These are phyloP conservation scores for Glyphotaelius pellucidus DNA, from an alignment of 2,888 invertebrate genomes.

Conservation along the genomic window DNA sequence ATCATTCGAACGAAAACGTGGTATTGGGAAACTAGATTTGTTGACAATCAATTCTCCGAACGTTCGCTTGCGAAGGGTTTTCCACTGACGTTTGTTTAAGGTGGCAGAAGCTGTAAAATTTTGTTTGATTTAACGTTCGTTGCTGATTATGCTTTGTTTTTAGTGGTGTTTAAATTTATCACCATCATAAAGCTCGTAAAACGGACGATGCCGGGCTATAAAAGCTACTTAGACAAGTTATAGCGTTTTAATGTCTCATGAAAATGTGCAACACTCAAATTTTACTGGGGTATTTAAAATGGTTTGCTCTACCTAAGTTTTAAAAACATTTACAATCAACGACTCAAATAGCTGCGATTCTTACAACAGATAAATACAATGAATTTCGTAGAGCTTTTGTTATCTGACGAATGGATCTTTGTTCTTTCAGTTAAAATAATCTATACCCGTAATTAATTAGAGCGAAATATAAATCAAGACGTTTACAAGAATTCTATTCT, in stretches of 20 bases:
- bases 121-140: slow-evolving; percentile 44
- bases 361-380: background rate
- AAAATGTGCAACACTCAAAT: slow-evolving; percentile 35
- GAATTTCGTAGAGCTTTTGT: background rate
- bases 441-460: background rate
- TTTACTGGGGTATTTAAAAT: background rate
- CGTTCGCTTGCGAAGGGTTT: slow-evolving; percentile 59
- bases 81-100: slow-evolving; percentile 52
- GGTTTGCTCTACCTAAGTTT: background rate
- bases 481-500: background rate
- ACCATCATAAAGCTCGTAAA: slow-evolving; percentile 36
- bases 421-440: background rate
- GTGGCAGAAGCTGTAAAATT: slow-evolving; percentile 34
- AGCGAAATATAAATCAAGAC: background rate
- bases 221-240: slow-evolving; percentile 30
- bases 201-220: slow-evolving; percentile 4
- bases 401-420: background rate
- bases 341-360: background rate
- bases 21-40: slow-evolving; percentile 47
- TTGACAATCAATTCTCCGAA: slow-evolving; percentile 64
- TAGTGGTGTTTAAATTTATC: slow-evolving; percentile 45
- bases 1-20: slow-evolving; percentile 1
- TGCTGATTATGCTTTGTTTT: slow-evolving; percentile 47
- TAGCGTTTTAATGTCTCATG: slow-evolving; percentile 32
- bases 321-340: background rate